Evolutionary conservation across 2,888 invertebrate species (phyloP).

Genomic region (Macrophya annulata): DNA sequence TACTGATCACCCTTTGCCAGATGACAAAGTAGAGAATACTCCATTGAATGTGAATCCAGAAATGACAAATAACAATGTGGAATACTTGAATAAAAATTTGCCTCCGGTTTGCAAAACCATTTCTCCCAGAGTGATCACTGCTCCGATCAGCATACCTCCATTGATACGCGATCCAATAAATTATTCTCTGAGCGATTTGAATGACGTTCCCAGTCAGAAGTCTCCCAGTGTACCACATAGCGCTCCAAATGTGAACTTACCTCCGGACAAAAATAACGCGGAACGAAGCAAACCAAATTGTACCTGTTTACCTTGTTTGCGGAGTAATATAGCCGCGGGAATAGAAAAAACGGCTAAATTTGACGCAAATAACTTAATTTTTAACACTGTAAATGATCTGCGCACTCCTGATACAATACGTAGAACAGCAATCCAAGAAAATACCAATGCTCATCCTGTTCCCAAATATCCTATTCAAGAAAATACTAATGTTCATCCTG

Average conservation of each 20-base stretch:
- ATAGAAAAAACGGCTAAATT: neutral
- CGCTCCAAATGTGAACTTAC: neutral
- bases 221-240: neutral
- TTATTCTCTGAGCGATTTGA: neutral
- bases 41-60: neutral
- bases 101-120: neutral
- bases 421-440: neutral
- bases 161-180: slow-evolving; percentile 6
- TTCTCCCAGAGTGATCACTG: neutral
- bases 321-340: neutral
- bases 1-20: neutral
- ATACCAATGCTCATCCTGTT: neutral
- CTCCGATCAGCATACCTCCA: neutral
- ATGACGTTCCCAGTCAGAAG: neutral
- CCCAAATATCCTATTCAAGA: no score
- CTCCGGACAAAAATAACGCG: neutral
- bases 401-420: neutral
- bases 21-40: neutral
- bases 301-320: neutral
- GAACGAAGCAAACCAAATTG: neutral
- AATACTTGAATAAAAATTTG: slow-evolving; percentile 38
- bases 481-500: neutral
- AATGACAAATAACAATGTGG: slow-evolving; percentile 21
- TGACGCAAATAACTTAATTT: neutral
- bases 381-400: neutral